Conservation (phyloP, 2,113 vertebrate genomes). For the Tragelaphus strepsiceros region DNA sequence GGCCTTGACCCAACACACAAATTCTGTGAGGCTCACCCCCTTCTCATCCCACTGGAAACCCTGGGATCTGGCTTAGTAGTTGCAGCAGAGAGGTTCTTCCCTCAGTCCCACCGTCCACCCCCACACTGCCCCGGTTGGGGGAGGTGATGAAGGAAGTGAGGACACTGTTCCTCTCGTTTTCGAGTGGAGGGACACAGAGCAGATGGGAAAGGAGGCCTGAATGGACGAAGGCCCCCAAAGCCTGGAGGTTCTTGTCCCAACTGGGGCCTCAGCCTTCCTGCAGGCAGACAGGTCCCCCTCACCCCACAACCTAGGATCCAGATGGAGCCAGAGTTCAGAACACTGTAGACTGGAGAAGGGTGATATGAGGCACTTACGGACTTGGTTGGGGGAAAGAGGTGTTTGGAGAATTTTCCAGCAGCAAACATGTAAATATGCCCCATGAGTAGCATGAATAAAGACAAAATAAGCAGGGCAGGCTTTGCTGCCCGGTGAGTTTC, state of each 20-base stretch:
- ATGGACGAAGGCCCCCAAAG: background rate
- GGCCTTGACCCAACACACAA: background rate
- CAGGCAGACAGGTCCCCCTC: background rate
- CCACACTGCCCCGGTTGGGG: rapidly evolving
- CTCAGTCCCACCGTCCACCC: background rate
- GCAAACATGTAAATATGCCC: background rate
- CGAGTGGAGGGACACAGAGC: background rate
- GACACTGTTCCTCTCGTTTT: background rate
- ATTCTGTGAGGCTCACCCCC: rapidly evolving
- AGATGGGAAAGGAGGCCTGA: background rate
- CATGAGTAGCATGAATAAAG: background rate
- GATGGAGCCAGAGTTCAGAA: background rate
- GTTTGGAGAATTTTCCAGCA: background rate
- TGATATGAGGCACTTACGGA: no score
- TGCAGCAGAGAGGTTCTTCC: background rate
- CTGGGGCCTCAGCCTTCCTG: background rate
- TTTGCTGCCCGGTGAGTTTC: background rate
- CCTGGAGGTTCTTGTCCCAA: rapidly evolving
- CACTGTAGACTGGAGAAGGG: background rate
- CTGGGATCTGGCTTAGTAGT: background rate
- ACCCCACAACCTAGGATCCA: background rate
- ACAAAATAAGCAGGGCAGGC: background rate
- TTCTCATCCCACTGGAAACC: background rate
- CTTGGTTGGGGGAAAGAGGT: background rate
- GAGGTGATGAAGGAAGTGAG: background rate